Evolutionary conservation across 2,888 invertebrate genomes (phyloP), one percentile per base, ranked within the genome.

Genomic region (Bembecia ichneumoniformis): DNA sequence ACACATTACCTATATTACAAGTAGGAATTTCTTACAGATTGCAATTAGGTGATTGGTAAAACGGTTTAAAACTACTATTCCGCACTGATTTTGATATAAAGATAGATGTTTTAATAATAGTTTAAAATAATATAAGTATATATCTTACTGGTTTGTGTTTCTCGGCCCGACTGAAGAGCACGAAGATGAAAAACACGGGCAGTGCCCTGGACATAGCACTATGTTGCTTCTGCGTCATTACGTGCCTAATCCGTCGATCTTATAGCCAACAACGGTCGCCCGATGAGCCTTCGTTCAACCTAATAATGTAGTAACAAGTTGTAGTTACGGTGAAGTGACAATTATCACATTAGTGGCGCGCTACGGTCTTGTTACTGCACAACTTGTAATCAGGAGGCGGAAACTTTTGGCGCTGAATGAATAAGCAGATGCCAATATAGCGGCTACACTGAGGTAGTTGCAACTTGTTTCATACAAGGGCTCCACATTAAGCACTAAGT

Each of bases 91-190:
- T 17, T 20, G 3, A 20, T 20, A 9, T 28, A 28, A 28, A 28
- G 5, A 28, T 28, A 9, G 20, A 28, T 7, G 20, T 2, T 28
- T 28, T 40, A 40, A 11, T 40, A 40, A 40, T 35, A 35, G 35
- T 14, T 43, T n/a, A n/a, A 5, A 43, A 11, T 43, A 43, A 43
- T n/a, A n/a, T 9, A 11, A 40, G 9, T 4, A 14, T 13, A 14
- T 47, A 47, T 62, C 79, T 74, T 60, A 84, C 86, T 61, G 82
- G 77, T 54, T 71, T 82, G 36, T 77, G 67, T 55, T 84, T 82
- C 15, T 60, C 77, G 3, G 72, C 72, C 51, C 61, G 59, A 20
- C 63, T 67, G 49, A 64, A 53, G 35, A 65, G 60, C n/a, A 75
- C 49, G 36, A 81, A 59, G 35, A 68, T 51, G 40, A 76, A 55